A percentile compares a stretch with the other conserved stretches of the same genome.
Evolutionary conservation across 2,113 vertebrate genomes (phyloP).

Genomic region (Caloenas nicobarica): DNA sequence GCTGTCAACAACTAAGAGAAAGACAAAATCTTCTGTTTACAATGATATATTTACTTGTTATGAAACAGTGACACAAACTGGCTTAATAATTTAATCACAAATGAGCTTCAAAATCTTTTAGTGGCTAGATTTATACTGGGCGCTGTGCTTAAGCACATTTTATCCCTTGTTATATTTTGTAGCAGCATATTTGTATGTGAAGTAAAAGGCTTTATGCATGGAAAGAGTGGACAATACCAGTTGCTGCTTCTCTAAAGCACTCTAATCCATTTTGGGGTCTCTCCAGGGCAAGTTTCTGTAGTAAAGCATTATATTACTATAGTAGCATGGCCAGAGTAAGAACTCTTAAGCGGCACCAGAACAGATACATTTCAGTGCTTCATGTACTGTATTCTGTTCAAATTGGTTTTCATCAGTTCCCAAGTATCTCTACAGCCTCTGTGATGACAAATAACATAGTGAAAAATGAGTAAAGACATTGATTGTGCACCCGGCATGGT

Average conservation of each 20-base stretch:
- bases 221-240: background rate
- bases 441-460: background rate
- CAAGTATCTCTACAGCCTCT: background rate
- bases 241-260: background rate
- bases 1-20: background rate
- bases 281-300: background rate
- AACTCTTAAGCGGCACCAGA: background rate
- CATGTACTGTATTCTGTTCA: background rate
- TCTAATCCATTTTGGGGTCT: background rate
- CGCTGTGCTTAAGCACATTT: background rate
- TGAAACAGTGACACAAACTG: background rate
- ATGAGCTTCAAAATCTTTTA: background rate
- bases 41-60: background rate
- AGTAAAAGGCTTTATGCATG: background rate
- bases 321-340: background rate
- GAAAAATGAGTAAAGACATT: background rate
- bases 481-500: background rate
- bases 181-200: background rate
- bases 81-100: background rate
- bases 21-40: background rate
- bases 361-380: background rate
- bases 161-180: background rate
- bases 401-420: background rate
- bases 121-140: background rate
- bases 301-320: background rate